Evolutionary conservation across 2,888 invertebrate genomes (phyloP), one percentile per base, ranked within the genome.

Genomic region (Anoplius nigerrimus): DNA sequence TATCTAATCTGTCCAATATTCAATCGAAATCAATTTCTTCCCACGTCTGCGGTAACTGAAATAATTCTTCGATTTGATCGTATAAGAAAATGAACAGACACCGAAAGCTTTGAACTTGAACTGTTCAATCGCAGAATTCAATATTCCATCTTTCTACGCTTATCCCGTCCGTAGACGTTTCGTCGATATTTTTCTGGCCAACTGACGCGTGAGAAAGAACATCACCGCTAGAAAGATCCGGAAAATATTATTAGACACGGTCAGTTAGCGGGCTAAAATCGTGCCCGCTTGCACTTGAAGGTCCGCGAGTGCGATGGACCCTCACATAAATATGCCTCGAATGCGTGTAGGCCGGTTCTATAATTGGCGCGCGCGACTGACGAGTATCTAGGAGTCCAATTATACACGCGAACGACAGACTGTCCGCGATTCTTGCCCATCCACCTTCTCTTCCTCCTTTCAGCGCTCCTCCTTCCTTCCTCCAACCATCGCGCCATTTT

Each of bases 281-380:
- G 67, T 60, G 59, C 53, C 56, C 54, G 70, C 52, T 71, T 71
- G 70, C 70, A 71, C 70, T 71, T 71, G 70, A 71, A 67, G 70
- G 58, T 67, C 56, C 56, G 20, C 42, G 54, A 61, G 69, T 69
- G 61, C 69, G 69, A 69, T 69, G 65, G 65, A 69, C 69, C 59
- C 57, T 2, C 11, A 61, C 57, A 56, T 69, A 69, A 69, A 69
- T 65, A 69, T 61, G 52, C 24, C 65, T 6, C 43, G 61, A 54
- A 48, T 64, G 21, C 59, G 59, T 59, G 59, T 54, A 54, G 27
- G 65, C 11, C 46, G 56, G 20, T 65, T 65, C 69, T 69, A 68
- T 68, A 68, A 68, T 64, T 68, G 63, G 63, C 66, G 45, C n/a
- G 54, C 8, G 27, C 59, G 48, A 48, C n/a, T 48, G n/a, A 18